These are phyloP conservation scores for Otis tarda DNA, from an alignment of 2,113 vertebrate species.

Conservation along the genomic window DNA sequence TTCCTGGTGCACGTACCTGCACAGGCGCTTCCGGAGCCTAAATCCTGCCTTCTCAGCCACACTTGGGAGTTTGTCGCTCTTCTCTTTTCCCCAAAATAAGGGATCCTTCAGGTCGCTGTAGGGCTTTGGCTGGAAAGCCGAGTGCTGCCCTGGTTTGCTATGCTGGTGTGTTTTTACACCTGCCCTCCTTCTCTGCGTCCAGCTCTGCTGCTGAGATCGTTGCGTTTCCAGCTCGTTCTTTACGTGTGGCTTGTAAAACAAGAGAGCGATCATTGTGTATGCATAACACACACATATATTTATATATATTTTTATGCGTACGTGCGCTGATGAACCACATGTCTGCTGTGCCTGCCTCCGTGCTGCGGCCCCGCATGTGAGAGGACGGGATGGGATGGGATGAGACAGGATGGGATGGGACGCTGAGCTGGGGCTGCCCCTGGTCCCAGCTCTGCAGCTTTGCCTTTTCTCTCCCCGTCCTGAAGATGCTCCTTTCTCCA, in stretches of 20 bases:
- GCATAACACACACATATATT: no score
- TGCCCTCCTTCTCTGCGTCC: neutral
- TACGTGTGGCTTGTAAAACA: neutral
- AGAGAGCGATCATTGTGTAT: neutral
- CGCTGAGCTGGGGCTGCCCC: neutral
- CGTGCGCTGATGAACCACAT: neutral
- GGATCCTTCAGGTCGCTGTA: neutral
- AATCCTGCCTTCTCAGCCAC: neutral
- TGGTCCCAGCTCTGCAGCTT: neutral
- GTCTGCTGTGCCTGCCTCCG: neutral
- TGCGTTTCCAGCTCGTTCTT: neutral
- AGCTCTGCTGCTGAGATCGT: neutral
- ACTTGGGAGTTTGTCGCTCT: neutral
- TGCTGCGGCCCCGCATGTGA: rapidly evolving
- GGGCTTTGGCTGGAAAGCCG: neutral
- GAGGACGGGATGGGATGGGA: neutral
- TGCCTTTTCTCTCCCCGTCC: neutral
- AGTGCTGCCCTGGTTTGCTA: neutral
- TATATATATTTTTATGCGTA: neutral
- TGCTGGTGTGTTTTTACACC: neutral
- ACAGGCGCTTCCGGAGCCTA: neutral
- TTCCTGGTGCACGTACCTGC: neutral
- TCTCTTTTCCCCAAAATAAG: neutral
- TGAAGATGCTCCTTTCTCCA: slow-evolving; percentile 79
- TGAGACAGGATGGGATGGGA: neutral